Evolutionary conservation across 2,797 vertebrate genomes (phyloP).

Genomic region (Varecia variegata): DNA sequence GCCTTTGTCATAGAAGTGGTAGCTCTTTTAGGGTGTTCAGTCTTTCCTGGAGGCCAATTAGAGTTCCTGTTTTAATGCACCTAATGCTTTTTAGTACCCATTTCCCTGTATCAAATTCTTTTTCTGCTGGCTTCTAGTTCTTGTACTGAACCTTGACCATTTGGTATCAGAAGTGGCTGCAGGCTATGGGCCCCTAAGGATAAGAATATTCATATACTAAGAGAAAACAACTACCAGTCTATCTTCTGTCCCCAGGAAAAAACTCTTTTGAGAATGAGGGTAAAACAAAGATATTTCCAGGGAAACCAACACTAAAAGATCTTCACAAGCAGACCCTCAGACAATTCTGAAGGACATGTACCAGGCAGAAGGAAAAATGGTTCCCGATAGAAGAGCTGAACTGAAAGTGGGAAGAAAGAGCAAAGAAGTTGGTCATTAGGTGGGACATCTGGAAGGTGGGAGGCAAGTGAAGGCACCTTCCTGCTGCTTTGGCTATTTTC

Average conservation of each 20-base stretch:
- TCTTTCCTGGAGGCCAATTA: not conserved
- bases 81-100: not conserved
- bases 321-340: not conserved
- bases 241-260: not conserved
- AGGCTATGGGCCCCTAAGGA: not conserved
- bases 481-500: not conserved
- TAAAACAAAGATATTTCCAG: not conserved
- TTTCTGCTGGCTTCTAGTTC: not conserved
- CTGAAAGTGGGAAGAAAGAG: not conserved
- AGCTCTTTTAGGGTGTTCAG: not conserved
- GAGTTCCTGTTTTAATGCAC: not conserved
- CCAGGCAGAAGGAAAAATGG: not conserved
- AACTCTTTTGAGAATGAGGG: not conserved
- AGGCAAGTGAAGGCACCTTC: not conserved
- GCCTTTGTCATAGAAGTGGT: not conserved
- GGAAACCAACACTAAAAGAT: not conserved
- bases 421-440: not conserved
- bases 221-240: not conserved
- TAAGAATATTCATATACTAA: not conserved
- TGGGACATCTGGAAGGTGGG: not conserved
- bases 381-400: not conserved
- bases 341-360: not conserved
- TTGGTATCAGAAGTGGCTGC: not conserved
- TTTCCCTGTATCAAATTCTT: not conserved
- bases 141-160: not conserved